Percentiles rank a stretch among this genome's conserved stretches.
Conservation (phyloP, 2,113 vertebrate species). For the Pituophis catenifer region DNA sequence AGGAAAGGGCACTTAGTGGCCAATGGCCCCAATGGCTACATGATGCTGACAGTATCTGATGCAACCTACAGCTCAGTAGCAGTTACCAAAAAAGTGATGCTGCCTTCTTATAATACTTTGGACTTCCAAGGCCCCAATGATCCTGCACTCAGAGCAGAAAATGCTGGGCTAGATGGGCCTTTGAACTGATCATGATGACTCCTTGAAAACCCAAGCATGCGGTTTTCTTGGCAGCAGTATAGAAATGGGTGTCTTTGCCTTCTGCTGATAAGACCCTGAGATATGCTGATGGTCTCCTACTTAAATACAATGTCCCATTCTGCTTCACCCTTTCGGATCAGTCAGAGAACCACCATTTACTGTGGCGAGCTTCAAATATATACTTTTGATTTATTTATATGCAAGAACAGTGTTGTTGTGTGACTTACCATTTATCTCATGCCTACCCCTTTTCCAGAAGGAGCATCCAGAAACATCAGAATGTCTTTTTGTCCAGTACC, state of each 20-base stretch:
- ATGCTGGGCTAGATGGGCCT: background rate
- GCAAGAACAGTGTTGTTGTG: background rate
- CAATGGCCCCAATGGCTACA: background rate
- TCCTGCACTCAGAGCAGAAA: background rate
- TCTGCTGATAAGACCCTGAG: background rate
- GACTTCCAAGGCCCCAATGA: background rate
- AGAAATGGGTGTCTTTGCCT: background rate
- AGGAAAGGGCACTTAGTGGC: background rate
- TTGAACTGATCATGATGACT: background rate
- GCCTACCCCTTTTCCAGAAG: background rate
- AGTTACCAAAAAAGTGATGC: background rate
- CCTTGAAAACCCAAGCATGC: background rate
- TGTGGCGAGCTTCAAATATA: background rate
- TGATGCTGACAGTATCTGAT: background rate
- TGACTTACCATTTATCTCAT: background rate
- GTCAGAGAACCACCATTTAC: background rate
- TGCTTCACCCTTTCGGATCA: background rate
- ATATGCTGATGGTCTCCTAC: background rate
- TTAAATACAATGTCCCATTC: background rate
- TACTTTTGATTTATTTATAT: background rate
- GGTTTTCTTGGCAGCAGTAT: background rate
- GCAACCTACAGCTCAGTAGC: background rate
- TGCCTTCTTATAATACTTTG: background rate
- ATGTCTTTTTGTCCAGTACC: slow-evolving; percentile 77
- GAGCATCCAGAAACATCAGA: slow-evolving; percentile 1